Base-by-base conservation (phyloP, 2,888 invertebrate genomes). In the Taenaris catops region DNA sequence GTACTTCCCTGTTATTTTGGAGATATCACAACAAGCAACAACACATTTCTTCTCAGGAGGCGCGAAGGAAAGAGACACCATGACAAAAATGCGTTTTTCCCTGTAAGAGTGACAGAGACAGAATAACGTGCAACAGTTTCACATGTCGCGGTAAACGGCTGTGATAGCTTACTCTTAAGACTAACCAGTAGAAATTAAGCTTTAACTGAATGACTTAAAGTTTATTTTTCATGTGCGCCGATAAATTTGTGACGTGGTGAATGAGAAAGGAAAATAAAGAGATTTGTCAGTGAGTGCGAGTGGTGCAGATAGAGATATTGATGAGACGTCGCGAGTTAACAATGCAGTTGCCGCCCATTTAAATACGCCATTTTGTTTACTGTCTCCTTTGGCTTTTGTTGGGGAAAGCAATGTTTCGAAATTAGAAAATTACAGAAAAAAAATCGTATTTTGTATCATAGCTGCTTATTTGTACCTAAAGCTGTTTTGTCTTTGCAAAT, bases 1-100 rank as follows among this genome's bases (percentile, higher is more conserved):
- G 84, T 81, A 84, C 84, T 86, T 83, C 86, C 81, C 86, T 87
- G 87, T 87, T 87, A 86, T 87, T 87, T 84, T 73, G 75, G 73
- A 86, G 87, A 86, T 87, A 87, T 87, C 87, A 87, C 86, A 87
- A 87, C 87, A 87, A 83, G 74, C 80, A 84, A 86, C 79, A 86
- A 86, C 83, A 83, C 79, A 81, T 84, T 84, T 83, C 80, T 84
- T 75, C 83, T 80, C 69, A 75, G 72, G 68, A 74, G 67, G 66
- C 58, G 62, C 58, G 78, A 50, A 55, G 41, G 72, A 84, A 62
- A 55, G 75, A 56, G 78, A 83, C 49, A 59, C 57, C 59, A 45
- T 54, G 63, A 70, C 59, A 70, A 80, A 80, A 79, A 79, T 71
- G 66, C 53, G 53, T 49, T 62, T 55, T 53, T 59, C 58, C 44